Evolutionary conservation across 2,797 vertebrate species (phyloP).

Genomic region (Acanthiza pusilla): DNA sequence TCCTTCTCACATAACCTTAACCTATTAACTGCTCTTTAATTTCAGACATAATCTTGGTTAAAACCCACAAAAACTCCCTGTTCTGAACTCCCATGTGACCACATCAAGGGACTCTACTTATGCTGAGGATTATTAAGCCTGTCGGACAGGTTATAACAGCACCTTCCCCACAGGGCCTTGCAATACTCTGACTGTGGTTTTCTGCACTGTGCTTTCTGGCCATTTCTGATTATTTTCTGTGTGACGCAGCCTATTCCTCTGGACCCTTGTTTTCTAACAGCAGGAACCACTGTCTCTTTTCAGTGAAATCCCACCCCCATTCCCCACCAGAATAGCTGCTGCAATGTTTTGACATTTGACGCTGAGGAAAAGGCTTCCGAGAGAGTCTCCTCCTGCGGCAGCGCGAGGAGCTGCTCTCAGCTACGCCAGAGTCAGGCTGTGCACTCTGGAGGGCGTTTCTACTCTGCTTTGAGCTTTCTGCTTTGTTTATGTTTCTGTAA

Average conservation of each 20-base stretch:
- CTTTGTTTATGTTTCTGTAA: not conserved
- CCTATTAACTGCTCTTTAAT: slow-evolving; percentile 20
- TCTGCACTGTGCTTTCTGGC: not conserved
- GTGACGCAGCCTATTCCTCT: not conserved
- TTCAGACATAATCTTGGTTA: slow-evolving; percentile 23
- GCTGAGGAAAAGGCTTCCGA: not conserved
- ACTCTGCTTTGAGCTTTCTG: not conserved
- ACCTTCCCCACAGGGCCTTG: not conserved
- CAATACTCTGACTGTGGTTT: not conserved
- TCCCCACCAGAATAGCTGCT: not conserved
- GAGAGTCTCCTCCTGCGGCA: not conserved
- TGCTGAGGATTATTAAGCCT: not conserved
- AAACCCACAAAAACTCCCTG: not conserved
- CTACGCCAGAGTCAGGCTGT: not conserved
- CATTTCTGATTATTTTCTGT: not conserved
- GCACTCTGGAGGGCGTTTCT: not conserved
- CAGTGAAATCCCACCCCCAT: not conserved
- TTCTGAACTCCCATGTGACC: slow-evolving; percentile 11
- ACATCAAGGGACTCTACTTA: slow-evolving; percentile 18
- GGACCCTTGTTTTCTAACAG: not conserved
- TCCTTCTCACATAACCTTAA: slow-evolving; percentile 3
- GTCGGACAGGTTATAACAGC: not conserved
- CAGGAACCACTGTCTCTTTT: not conserved
- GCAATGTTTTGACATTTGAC: not conserved
- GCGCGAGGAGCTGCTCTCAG: not conserved